Base-by-base conservation (phyloP, 2,113 vertebrate species). In the Anseranas semipalmata region DNA sequence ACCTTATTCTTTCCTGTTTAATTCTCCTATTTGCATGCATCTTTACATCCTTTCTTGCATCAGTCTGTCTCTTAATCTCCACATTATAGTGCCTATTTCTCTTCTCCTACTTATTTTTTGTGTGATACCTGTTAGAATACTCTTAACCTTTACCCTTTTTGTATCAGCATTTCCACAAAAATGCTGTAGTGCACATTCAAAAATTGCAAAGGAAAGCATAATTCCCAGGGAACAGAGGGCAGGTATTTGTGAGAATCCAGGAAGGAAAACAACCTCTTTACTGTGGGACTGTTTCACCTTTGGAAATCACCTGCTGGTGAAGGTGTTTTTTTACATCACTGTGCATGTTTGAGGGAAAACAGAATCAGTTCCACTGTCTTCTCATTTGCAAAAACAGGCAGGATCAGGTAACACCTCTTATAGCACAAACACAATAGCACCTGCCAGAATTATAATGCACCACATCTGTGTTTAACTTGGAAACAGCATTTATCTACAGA, bases 391-490 rank as follows among this genome's bases (percentile, higher is more conserved):
- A 81, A 59, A 46, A 58, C 70, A 78, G 48, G 13, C 37, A 87
- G 59, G 76, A 87, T 86, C 37, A 90, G 39, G 80, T 63, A 93
- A 81, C 68, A 87, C 60, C 39, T 93, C 50, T 78, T 79, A 25
- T 3, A 87, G 70, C 62, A 89, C 62, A 91, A 79, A 91, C 53
- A 93, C 89, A 83, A 70, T 66, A 91, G 13, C 74, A 93, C 37
- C 71, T 93, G 73, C 58, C 89, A 96, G 87, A 93, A 96, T 95
- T 89, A 82, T 68, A 79, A 58, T 48, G 71, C 62, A 70, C 33
- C 43, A 94, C 85, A 82, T 82, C 85, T 95, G 81, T 95, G 81
- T 96, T 96, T 96, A 95, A 85, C 87, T 96, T 62, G 67, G 87
- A 82, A 93, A 91, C 74, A 48, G 33, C 74, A 87, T 89, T 95